Evolutionary conservation across 2,888 invertebrate species (phyloP).

Genomic region (Anthophora plumipes): DNA sequence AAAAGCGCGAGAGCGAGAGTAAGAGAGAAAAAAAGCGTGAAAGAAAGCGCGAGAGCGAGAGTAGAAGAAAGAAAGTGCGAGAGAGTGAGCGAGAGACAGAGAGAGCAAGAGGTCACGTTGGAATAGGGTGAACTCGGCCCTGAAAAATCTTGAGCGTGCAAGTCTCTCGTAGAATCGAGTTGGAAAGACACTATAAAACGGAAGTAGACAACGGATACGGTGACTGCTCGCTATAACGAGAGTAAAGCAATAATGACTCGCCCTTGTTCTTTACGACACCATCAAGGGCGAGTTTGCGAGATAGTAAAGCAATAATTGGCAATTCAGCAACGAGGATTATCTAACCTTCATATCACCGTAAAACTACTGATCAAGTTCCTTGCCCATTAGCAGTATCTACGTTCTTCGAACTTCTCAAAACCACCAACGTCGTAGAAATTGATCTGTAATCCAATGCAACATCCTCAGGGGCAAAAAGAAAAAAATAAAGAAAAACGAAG

Average conservation of each 20-base stretch:
- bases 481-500: neutral
- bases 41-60: too few relatives aligned
- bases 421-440: neutral
- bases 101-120: neutral
- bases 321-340: slow-evolving; percentile 61
- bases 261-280: slow-evolving; percentile 38
- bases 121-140: neutral
- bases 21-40: too few relatives aligned
- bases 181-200: slow-evolving; percentile 42
- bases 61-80: too few relatives aligned
- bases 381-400: neutral
- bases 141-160: neutral
- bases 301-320: slow-evolving; percentile 69
- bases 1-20: neutral
- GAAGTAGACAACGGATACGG: slow-evolving; percentile 21
- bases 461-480: neutral
- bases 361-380: neutral
- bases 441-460: neutral
- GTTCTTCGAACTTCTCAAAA: too few relatives aligned
- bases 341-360: slow-evolving; percentile 53
- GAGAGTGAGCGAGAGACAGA: neutral
- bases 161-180: neutral
- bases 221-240: slow-evolving; percentile 20
- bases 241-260: slow-evolving; percentile 40
- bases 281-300: slow-evolving; percentile 35